Evolutionary conservation across 2,113 vertebrate genomes (phyloP).

Genomic region (Apus apus): DNA sequence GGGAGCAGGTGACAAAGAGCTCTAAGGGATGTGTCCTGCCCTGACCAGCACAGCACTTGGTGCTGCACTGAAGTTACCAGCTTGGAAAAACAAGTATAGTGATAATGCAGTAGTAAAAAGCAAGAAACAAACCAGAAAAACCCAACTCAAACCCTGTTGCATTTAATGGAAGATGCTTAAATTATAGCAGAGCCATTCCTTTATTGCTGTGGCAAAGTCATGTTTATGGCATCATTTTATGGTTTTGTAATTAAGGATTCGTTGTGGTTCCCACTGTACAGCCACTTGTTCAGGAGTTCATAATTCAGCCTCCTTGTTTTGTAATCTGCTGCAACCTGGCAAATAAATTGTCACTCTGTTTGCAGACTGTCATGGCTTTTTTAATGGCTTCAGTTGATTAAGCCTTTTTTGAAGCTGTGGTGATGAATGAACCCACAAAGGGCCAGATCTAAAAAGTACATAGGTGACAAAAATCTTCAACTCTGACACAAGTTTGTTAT

Average conservation of each 20-base stretch:
- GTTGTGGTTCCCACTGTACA: not conserved
- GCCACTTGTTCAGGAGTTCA: slow-evolving; percentile 9
- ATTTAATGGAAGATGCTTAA: slow-evolving; percentile 4
- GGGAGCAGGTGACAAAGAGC: not conserved
- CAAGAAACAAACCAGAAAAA: not conserved
- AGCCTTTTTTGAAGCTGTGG: not conserved
- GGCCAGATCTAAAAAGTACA: not conserved
- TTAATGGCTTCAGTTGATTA: not conserved
- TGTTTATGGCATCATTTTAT: slow-evolving; percentile 34
- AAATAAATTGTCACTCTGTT: not conserved
- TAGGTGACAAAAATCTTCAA: not conserved
- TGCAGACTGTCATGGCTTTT: not conserved
- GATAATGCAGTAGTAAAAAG: not conserved
- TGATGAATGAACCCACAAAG: not conserved
- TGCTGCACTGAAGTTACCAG: not conserved
- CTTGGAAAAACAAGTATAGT: not conserved
- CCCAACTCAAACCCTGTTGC: not conserved
- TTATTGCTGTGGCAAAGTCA: not conserved
- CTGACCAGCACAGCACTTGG: not conserved
- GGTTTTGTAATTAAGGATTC: slow-evolving; percentile 27
- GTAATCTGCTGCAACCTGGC: not conserved
- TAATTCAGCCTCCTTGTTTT: slow-evolving; percentile 30
- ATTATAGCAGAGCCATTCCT: not conserved
- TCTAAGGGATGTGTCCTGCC: not conserved
- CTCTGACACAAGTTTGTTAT: not conserved